phyloP scores from a whole-genome alignment of 1,140 invertebrate species.

The Lasioglossum baleicum region DNA sequence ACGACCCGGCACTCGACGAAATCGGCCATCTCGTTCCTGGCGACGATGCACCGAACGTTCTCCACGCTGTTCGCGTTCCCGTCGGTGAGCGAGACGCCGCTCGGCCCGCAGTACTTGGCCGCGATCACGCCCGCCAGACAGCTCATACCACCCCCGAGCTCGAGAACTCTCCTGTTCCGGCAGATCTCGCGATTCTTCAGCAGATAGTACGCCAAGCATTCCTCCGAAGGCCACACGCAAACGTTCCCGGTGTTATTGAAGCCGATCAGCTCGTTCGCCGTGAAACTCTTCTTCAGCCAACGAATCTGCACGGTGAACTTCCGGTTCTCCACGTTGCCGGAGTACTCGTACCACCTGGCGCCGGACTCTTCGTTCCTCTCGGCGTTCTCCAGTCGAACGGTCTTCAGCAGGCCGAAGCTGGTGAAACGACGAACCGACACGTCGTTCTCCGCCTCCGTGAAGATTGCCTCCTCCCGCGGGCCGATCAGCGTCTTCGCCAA shows the following conservation, averaged over 20 bases:
- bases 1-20: constrained; percentile 76
- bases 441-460: constrained; percentile 73
- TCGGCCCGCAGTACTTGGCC: constrained; percentile 84
- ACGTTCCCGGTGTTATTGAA: constrained; percentile 96
- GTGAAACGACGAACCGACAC: constrained; percentile 82
- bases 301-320: constrained; percentile 81
- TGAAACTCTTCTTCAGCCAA: constrained; percentile 83
- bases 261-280: constrained; percentile 87
- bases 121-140: constrained; percentile 89
- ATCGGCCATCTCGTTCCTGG: constrained; percentile 82
- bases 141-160: constrained; percentile 93
- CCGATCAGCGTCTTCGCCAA: constrained; percentile 84
- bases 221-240: constrained; percentile 94
- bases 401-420: constrained; percentile 80
- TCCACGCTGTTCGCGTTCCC: constrained; percentile 89
- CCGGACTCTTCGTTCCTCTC: constrained; percentile 54
- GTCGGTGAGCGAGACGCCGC: constrained; percentile 86
- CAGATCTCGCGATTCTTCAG: constrained; percentile 85
- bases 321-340: constrained; percentile 73
- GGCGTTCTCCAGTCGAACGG: constrained; percentile 65
- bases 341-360: constrained; percentile 80
- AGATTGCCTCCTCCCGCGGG: constrained; percentile 65
- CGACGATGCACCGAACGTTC: constrained; percentile 85
- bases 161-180: constrained; percentile 85
- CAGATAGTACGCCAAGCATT: constrained; percentile 88